These are phyloP conservation scores for Actenoides hombroni DNA, from an alignment of 2,113 vertebrate species.

Conservation along the genomic window DNA sequence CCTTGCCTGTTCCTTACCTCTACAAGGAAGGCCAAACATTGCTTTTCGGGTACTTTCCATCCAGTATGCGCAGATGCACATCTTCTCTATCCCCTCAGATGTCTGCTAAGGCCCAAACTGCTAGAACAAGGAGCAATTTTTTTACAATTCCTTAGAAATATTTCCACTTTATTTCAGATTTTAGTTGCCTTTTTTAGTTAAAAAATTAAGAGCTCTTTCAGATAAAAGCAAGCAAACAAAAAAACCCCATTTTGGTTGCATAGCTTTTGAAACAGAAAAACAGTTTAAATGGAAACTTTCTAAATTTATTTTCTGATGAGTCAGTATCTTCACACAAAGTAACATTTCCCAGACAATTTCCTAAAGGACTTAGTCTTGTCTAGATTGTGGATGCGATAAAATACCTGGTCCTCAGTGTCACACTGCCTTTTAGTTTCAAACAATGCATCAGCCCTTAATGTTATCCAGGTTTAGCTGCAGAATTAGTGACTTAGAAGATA, in stretches of 20 bases:
- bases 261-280: neutral
- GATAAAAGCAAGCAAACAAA: neutral
- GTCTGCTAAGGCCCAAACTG: neutral
- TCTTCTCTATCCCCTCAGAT: neutral
- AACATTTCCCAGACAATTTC: neutral
- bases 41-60: neutral
- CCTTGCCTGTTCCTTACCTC: neutral
- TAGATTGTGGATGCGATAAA: neutral
- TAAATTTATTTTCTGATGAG: neutral
- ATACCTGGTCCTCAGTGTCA: neutral
- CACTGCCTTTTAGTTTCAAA: neutral
- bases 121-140: fast-evolving
- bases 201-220: neutral
- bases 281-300: neutral
- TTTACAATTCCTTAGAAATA: neutral
- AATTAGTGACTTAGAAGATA: neutral
- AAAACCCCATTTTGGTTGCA: neutral
- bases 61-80: neutral
- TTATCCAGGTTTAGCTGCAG: neutral
- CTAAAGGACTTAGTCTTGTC: neutral
- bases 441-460: neutral
- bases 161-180: neutral
- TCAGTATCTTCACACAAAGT: neutral
- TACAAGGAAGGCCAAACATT: neutral
- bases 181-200: neutral